Conservation (phyloP, 2,888 invertebrate genomes). For the Sarcophaga subvicina region DNA sequence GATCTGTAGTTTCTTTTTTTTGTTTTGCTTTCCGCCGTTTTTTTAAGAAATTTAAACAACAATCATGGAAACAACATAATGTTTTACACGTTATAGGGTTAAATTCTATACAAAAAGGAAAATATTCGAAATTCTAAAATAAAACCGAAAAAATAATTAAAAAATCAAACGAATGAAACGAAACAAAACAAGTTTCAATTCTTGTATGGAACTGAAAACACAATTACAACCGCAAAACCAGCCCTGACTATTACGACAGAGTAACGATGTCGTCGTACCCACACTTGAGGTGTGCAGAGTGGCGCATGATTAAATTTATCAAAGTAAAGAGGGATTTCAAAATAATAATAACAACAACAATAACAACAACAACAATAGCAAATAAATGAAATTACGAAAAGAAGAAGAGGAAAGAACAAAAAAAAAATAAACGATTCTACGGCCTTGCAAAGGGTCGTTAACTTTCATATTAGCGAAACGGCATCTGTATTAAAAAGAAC, state of each 20-base stretch:
- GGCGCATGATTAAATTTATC: slow-evolving; percentile 70
- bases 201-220: slow-evolving; percentile 23
- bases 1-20: no score
- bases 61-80: no score
- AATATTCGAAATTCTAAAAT: not conserved
- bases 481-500: slow-evolving; percentile 63
- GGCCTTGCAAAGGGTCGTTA: slow-evolving; percentile 70
- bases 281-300: slow-evolving; percentile 67
- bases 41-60: no score
- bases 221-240: slow-evolving; percentile 47
- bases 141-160: not conserved
- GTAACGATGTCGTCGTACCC: slow-evolving; percentile 36
- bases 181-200: not conserved
- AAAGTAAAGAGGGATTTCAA: slow-evolving; percentile 65
- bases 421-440: slow-evolving; percentile 63
- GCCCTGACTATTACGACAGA: not conserved
- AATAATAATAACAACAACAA: slow-evolving; percentile 44
- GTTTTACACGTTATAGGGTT: no score
- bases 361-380: slow-evolving; percentile 5
- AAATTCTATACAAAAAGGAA: no score
- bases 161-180: no score
- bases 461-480: slow-evolving; percentile 64
- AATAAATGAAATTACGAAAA: slow-evolving; percentile 31
- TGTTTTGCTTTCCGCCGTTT: no score
- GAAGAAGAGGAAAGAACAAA: slow-evolving; percentile 22